Percentiles rank a stretch among this genome's conserved stretches.
Evolutionary conservation across 1,140 invertebrate genomes (phyloP).

Genomic region (Heliconius hewitsoni): DNA sequence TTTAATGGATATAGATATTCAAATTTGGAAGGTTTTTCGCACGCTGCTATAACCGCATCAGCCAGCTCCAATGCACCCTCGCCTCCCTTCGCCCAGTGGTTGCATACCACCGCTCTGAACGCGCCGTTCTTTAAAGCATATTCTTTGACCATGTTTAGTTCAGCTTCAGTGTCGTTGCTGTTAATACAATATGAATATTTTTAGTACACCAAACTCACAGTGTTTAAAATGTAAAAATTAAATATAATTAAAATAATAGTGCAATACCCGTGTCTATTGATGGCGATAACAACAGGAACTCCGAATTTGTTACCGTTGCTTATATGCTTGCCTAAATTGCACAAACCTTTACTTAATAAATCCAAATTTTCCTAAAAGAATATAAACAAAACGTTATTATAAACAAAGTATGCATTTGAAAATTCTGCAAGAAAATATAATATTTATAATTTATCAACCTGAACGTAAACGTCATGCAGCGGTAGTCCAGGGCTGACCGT

Average conservation of each 20-base stretch:
- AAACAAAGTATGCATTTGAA: not conserved
- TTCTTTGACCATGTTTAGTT: conserved; percentile 90
- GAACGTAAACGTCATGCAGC: conserved; percentile 90
- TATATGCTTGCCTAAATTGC: conserved; percentile 97
- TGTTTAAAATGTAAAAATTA: not conserved
- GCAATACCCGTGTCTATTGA: conserved; percentile 93
- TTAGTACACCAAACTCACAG: not conserved
- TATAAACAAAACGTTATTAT: conserved; percentile 18
- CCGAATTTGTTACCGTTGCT: conserved; percentile 95
- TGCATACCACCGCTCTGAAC: conserved; percentile 91
- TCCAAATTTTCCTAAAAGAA: conserved; percentile 90
- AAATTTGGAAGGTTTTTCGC: conserved; percentile 83
- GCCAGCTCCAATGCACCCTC: conserved; percentile 92
- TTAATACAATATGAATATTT: conserved; percentile 40
- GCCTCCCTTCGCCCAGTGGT: conserved; percentile 96
- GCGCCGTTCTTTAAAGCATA: conserved; percentile 90
- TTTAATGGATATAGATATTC: conserved; percentile 93
- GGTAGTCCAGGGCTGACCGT: conserved; percentile 91
- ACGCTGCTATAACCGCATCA: conserved; percentile 91
- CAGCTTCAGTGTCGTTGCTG: conserved; percentile 93
- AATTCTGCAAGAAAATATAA: not conserved
- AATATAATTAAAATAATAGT: not conserved
- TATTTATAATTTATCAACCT: conserved; percentile 57
- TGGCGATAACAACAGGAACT: conserved; percentile 96
- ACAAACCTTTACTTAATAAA: conserved; percentile 92